These are phyloP conservation scores for Drosophila ohnishii DNA, from an alignment of 1,140 invertebrate species.

Conservation along the genomic window DNA sequence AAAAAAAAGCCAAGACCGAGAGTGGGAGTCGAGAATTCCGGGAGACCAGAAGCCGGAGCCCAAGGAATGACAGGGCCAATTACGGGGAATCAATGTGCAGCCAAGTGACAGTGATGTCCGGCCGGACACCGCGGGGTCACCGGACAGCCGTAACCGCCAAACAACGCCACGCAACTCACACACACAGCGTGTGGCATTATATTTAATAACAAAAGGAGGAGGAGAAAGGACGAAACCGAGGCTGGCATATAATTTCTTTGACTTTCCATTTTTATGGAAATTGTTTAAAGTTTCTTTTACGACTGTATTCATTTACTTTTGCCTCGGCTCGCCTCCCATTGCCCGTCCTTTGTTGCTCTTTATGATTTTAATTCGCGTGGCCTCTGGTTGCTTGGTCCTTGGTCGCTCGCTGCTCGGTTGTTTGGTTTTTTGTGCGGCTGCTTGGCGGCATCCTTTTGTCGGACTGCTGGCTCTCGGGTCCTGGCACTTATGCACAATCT, in stretches of 20 bases:
- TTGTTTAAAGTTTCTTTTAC: slow-evolving; percentile 73
- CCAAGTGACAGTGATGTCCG: slow-evolving; percentile 40
- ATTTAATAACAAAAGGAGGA: slow-evolving; percentile 73
- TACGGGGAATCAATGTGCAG: slow-evolving; percentile 60
- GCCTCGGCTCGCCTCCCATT: neutral
- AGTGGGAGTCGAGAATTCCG: slow-evolving; percentile 25
- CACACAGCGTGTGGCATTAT: slow-evolving; percentile 51
- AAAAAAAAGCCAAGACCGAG: slow-evolving; percentile 23
- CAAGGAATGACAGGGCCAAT: slow-evolving; percentile 73
- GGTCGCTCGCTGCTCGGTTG: neutral
- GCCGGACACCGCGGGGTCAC: slow-evolving; percentile 10
- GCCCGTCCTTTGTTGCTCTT: slow-evolving; percentile 61
- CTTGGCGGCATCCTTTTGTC: slow-evolving; percentile 33
- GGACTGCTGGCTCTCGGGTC: slow-evolving; percentile 8
- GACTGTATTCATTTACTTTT: slow-evolving; percentile 70
- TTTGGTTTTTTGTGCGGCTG: slow-evolving; percentile 7
- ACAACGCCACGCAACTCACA: slow-evolving; percentile 16
- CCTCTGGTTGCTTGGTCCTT: slow-evolving; percentile 19
- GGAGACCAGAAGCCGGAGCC: slow-evolving; percentile 9
- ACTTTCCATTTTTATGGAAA: slow-evolving; percentile 80
- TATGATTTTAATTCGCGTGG: slow-evolving; percentile 72
- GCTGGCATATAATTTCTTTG: slow-evolving; percentile 67
- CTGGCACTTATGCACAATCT: slow-evolving; percentile 79
- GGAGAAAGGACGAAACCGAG: slow-evolving; percentile 11
- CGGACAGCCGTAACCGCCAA: slow-evolving; percentile 8